A percentile compares a stretch with the other conserved stretches of the same genome.
phyloP scores from a whole-genome alignment of 37 sponge, comb jelly and placozoan genomes.

The Mnemiopsis leidyi region DNA sequence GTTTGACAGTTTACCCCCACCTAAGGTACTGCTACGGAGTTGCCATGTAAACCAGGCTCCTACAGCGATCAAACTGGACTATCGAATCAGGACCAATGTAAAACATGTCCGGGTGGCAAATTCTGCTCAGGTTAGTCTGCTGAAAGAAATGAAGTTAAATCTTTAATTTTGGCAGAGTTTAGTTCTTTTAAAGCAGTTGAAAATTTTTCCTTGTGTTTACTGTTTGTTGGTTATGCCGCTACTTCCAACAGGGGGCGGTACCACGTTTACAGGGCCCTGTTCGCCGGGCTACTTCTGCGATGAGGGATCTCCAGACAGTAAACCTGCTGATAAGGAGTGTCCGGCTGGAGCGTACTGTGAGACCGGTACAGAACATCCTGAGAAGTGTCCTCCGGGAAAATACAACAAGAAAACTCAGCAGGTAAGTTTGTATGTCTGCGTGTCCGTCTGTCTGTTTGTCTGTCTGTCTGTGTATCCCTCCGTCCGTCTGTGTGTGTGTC shows the following conservation, averaged over 20 bases:
- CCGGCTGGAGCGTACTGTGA: slow-evolving; percentile 53
- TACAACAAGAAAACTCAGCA: background rate
- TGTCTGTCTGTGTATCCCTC: no score
- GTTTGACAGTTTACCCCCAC: no score
- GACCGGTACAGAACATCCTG: background rate
- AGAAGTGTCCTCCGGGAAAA: slow-evolving; percentile 4
- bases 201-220: no score
- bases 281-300: slow-evolving; percentile 67
- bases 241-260: slow-evolving; percentile 58
- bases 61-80: slow-evolving; percentile 1
- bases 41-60: slow-evolving; percentile 51
- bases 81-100: background rate
- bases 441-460: no score
- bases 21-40: slow-evolving; percentile 12
- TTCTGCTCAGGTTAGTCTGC: slow-evolving; percentile 28
- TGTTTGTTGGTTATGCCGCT: no score
- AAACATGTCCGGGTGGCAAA: background rate
- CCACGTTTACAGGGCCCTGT: slow-evolving; percentile 24
- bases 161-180: no score
- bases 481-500: no score
- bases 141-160: no score
- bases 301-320: background rate
- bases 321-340: slow-evolving; percentile 6
- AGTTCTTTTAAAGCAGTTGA: no score
- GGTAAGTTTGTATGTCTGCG: no score